phyloP scores from a whole-genome alignment of 1,140 invertebrate genomes.

The Cyclina sinensis region DNA sequence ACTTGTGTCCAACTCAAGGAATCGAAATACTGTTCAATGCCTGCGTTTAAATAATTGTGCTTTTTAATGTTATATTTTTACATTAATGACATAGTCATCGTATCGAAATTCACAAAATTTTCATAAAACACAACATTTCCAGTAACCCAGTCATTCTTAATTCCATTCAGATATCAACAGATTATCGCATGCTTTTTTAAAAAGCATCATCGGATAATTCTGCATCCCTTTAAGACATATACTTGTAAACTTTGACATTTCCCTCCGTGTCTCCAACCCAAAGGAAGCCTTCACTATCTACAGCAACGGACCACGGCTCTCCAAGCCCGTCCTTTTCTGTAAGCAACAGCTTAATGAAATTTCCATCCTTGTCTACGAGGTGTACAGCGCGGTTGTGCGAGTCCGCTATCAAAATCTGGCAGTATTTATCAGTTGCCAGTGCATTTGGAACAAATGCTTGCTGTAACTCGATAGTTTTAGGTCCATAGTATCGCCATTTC shows the following conservation, averaged over 20 bases:
- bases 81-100: too few relatives aligned
- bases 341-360: constrained; percentile 61
- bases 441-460: constrained; percentile 58
- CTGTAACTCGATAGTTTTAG: constrained; percentile 41
- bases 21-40: too few relatives aligned
- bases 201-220: not conserved
- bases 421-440: constrained; percentile 57
- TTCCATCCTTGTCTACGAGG: constrained; percentile 59
- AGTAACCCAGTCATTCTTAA: too few relatives aligned
- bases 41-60: too few relatives aligned
- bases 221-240: constrained; percentile 63
- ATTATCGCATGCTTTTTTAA: not conserved
- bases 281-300: constrained; percentile 58
- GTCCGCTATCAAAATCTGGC: constrained; percentile 60
- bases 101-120: too few relatives aligned
- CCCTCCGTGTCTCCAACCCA: constrained; percentile 64
- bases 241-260: constrained; percentile 56
- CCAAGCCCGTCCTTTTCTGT: constrained; percentile 58
- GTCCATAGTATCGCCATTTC: constrained; percentile 62
- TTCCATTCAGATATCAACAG: too few relatives aligned
- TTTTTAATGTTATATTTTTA: too few relatives aligned
- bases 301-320: constrained; percentile 66
- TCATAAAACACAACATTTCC: not conserved
- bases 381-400: constrained; percentile 56
- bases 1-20: too few relatives aligned